phyloP scores from a whole-genome alignment of 2,888 invertebrate species.

The Byasa hedistus region DNA sequence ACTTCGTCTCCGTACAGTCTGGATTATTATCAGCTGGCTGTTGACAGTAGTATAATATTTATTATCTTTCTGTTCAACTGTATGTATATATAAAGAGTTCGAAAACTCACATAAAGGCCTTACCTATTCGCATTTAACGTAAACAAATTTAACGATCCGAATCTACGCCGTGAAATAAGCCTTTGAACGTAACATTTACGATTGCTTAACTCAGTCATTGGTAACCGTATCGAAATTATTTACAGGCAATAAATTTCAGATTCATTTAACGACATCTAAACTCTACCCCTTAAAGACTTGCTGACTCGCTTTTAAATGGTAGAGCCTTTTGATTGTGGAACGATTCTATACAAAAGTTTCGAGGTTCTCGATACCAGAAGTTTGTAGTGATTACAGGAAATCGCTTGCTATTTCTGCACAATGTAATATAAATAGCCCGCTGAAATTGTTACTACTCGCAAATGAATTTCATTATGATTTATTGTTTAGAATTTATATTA shows the following conservation, averaged over 20 bases:
- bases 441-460: too few relatives aligned
- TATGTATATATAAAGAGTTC: too few relatives aligned
- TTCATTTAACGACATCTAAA: conserved; percentile 26
- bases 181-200: conserved; percentile 23
- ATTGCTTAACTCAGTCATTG: conserved; percentile 25
- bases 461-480: too few relatives aligned
- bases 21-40: too few relatives aligned
- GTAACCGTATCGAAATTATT: conserved; percentile 29
- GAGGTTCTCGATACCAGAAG: background rate
- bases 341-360: conserved; percentile 16
- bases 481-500: too few relatives aligned
- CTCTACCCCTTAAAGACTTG: conserved; percentile 20
- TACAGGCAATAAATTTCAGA: conserved; percentile 29
- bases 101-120: too few relatives aligned
- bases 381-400: background rate
- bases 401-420: background rate
- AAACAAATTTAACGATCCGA: conserved; percentile 22
- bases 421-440: background rate
- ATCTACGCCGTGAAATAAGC: conserved; percentile 17
- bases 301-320: conserved; percentile 16
- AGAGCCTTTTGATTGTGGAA: background rate
- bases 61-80: too few relatives aligned
- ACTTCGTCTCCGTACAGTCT: too few relatives aligned
- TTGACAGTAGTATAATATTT: too few relatives aligned
- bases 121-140: background rate